These are phyloP conservation scores for Euura saliciscinereae DNA, from an alignment of 1,140 invertebrate genomes.

Conservation along the genomic window DNA sequence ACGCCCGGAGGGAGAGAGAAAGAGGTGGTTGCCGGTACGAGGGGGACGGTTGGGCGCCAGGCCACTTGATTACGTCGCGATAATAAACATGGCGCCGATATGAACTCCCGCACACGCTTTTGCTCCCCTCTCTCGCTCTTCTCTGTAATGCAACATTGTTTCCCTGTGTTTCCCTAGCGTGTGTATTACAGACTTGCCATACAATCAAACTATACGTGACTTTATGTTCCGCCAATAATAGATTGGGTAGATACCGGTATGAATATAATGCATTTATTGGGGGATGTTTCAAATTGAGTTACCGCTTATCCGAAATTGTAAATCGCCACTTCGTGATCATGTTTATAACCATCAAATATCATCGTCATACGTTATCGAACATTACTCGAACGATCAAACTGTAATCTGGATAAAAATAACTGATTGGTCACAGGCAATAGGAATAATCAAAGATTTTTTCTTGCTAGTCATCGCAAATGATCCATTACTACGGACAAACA, in stretches of 20 bases:
- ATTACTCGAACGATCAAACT: no score
- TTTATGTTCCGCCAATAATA: slow-evolving; percentile 36
- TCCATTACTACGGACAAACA: no score
- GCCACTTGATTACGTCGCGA: slow-evolving; percentile 53
- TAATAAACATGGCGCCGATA: slow-evolving; percentile 58
- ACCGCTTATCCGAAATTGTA: background rate
- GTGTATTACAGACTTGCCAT: no score
- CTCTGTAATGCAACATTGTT: slow-evolving; percentile 13
- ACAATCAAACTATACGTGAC: background rate
- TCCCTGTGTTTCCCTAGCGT: background rate
- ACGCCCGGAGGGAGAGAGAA: slow-evolving; percentile 16
- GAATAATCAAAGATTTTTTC: no score
- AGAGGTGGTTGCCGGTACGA: slow-evolving; percentile 12
- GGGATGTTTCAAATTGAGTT: slow-evolving; percentile 6
- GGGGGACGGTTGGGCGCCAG: slow-evolving; percentile 22
- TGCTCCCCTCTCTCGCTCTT: background rate
- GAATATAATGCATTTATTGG: slow-evolving; percentile 48
- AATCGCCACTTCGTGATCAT: background rate
- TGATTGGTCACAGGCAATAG: no score
- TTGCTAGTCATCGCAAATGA: no score
- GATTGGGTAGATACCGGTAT: slow-evolving; percentile 44
- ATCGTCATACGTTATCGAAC: no score
- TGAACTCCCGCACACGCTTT: slow-evolving; percentile 40
- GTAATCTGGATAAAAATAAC: no score
- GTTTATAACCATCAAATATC: slow-evolving; percentile 2